Evolutionary conservation across 1,140 invertebrate species (phyloP).

Genomic region (Drosophila miranda): DNA sequence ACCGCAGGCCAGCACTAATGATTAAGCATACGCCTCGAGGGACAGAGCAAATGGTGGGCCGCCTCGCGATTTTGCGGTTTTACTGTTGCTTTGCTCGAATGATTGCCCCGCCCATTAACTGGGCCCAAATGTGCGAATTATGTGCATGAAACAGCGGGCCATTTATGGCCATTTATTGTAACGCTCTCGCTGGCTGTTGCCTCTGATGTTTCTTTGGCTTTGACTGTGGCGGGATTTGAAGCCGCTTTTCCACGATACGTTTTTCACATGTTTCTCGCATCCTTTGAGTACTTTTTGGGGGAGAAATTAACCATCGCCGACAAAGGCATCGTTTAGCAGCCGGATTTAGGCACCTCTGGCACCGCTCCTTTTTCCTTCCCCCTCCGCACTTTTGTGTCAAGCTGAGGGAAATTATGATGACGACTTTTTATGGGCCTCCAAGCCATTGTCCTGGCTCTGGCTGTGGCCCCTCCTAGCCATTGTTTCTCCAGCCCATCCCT

Average conservation of each 20-base stretch:
- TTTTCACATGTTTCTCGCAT: too few relatives aligned
- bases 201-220: slow-evolving; percentile 8
- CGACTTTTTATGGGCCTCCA: slow-evolving; percentile 67
- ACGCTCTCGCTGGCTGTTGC: slow-evolving; percentile 24
- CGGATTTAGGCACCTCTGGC: not conserved
- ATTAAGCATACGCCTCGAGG: slow-evolving; percentile 64
- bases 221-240: slow-evolving; percentile 13
- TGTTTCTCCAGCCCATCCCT: slow-evolving; percentile 32
- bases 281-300: too few relatives aligned
- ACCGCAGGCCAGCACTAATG: slow-evolving; percentile 59
- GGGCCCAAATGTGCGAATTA: slow-evolving; percentile 75
- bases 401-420: slow-evolving; percentile 72
- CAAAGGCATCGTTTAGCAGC: not conserved
- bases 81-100: slow-evolving; percentile 10
- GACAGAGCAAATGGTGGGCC: slow-evolving; percentile 15
- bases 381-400: slow-evolving; percentile 42
- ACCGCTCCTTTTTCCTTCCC: too few relatives aligned
- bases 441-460: slow-evolving; percentile 38
- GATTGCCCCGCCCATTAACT: slow-evolving; percentile 65
- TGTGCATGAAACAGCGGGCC: slow-evolving; percentile 61
- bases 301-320: too few relatives aligned
- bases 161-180: slow-evolving; percentile 64
- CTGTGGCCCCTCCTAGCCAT: too few relatives aligned
- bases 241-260: not conserved
- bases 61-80: slow-evolving; percentile 7